Evolutionary conservation across 1,140 invertebrate genomes (phyloP).

Genomic region (Pemphigus obesinymphae): DNA sequence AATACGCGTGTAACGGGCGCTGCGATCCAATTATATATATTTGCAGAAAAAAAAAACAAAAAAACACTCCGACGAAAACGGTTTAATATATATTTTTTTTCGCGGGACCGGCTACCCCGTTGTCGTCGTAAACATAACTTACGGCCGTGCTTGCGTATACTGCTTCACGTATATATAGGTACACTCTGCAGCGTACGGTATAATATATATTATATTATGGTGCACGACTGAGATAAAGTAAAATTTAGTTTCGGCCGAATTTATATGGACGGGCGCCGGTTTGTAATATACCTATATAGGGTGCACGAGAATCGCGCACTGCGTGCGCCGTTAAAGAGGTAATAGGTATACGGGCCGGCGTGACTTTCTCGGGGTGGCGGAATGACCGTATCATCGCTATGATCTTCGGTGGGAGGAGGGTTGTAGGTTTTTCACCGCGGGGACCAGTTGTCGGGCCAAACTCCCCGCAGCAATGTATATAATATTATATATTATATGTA

Average conservation of each 20-base stretch:
- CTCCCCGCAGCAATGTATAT: not conserved
- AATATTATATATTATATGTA: no score
- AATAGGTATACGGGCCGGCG: no score
- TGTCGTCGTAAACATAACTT: no score
- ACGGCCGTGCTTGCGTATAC: not conserved
- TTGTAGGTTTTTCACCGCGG: not conserved
- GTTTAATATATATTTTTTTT: not conserved
- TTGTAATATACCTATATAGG: not conserved
- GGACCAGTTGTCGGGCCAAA: constrained; percentile 38
- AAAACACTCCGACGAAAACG: not conserved
- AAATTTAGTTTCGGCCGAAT: not conserved
- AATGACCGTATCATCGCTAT: not conserved
- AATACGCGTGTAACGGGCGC: no score
- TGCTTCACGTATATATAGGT: not conserved
- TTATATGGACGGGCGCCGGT: not conserved
- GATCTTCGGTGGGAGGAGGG: not conserved
- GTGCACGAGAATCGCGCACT: not conserved
- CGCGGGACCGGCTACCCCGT: no score
- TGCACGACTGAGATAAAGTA: not conserved
- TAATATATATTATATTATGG: not conserved
- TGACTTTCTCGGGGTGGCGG: no score
- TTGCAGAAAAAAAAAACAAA: not conserved
- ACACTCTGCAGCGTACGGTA: not conserved
- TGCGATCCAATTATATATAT: no score
- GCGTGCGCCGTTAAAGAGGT: not conserved